phyloP scores from a whole-genome alignment of 2,797 vertebrate genomes.

The Brotogeris chrysoptera region DNA sequence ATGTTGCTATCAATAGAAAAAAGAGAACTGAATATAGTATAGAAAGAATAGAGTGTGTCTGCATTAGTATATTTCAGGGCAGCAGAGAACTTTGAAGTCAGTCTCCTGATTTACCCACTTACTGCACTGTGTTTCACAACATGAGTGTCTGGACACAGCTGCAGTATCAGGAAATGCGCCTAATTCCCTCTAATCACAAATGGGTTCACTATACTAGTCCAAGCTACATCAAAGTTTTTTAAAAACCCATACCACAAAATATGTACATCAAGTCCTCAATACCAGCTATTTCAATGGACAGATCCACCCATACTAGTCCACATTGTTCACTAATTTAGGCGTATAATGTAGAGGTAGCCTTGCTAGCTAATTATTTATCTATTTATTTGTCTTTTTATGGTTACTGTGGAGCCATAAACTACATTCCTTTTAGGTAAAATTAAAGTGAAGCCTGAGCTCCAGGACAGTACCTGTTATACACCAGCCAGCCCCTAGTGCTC shows the following conservation, averaged over 20 bases:
- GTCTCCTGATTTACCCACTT: neutral
- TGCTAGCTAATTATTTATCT: neutral
- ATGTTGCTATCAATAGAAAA: neutral
- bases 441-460: neutral
- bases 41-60: neutral
- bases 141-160: neutral
- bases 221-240: neutral
- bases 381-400: neutral
- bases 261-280: neutral
- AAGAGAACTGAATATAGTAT: neutral
- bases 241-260: rapidly evolving
- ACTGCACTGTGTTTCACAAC: neutral
- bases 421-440: neutral
- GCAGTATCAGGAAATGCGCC: neutral
- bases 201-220: neutral
- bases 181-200: neutral
- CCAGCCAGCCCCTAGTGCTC: rapidly evolving
- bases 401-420: neutral
- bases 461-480: rapidly evolving
- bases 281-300: neutral
- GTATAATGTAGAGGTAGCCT: neutral
- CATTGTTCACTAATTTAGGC: rapidly evolving
- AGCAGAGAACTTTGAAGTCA: neutral
- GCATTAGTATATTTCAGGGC: neutral
- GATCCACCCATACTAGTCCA: neutral